Base-by-base conservation (phyloP, 2,797 vertebrate genomes). In the Hirundo rustica region DNA sequence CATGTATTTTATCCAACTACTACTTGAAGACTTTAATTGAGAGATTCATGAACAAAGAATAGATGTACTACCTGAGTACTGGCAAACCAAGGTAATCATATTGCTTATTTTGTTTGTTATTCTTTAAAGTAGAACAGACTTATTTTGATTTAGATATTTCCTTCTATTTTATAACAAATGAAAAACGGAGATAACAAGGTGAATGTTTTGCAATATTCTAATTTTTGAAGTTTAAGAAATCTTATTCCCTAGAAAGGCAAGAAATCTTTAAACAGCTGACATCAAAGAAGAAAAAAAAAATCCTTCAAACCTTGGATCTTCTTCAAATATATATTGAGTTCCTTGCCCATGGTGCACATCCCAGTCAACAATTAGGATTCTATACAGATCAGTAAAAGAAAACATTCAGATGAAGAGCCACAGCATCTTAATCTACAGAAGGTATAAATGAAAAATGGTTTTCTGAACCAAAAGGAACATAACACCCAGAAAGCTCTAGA, bases 321-420 rank as follows among this genome's bases (percentile, higher is more conserved):
- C 98, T 93, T 99, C 98, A 94, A 99, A 99, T 93, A 97, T 97
- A 73, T 98, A 98, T 70, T 99, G 99, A 70, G 97, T 98, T 84
- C 99, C 99, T 94, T 99, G 99, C 71, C 99, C 99, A 0, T 99
- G 99, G 91, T 99, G 99, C 62, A 99, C 44, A 57, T 99, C 99
- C 99, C 99, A 99, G 97, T 99, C 99, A 40, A 99, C 99, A 53
- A 99, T 99, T 80, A 99, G 96, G 86, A 99, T 97, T 96, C 99
- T 99, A 92, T 66, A 93, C 3, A 88, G 44, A 91, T 55, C 71
- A 95, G 54, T 17, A 75, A 78, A 88, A 93, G 45, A 84, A 88
- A 92, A 84, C 18, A 64, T 18, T 96, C 50, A 96, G 40, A 5
- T 5, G 36, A 95, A 72, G 21, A 90, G 71, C 4, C 30, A 78